A percentile compares a stretch with the other conserved stretches of the same genome.
phyloP scores from a whole-genome alignment of 2,797 vertebrate genomes.

The Monodelphis domestica region DNA sequence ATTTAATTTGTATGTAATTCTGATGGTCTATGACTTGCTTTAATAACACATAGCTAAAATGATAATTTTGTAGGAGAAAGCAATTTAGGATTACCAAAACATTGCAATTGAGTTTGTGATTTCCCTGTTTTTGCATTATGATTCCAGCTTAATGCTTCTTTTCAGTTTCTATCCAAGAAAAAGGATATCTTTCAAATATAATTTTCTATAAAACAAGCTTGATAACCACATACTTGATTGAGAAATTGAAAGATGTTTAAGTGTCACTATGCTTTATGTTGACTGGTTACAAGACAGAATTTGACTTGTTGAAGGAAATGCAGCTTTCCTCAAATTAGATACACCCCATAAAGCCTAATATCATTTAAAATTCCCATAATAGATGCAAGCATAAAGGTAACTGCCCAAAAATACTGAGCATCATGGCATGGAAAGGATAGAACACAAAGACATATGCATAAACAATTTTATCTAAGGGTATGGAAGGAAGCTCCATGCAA shows the following conservation, averaged over 20 bases:
- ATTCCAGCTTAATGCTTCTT: neutral
- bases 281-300: neutral
- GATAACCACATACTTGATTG: neutral
- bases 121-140: neutral
- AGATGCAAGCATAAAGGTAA: neutral
- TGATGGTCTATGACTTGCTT: neutral
- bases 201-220: neutral
- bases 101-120: neutral
- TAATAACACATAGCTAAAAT: neutral
- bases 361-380: neutral
- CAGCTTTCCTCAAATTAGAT: neutral
- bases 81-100: neutral
- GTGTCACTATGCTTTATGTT: neutral
- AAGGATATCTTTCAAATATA: neutral
- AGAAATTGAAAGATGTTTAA: neutral
- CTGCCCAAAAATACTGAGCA: neutral
- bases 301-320: neutral
- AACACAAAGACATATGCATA: neutral
- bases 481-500: neutral
- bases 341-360: neutral
- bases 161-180: neutral
- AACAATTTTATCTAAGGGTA: neutral
- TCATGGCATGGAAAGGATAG: neutral
- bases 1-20: neutral
- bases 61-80: neutral